These are phyloP conservation scores for Sialis fuliginosa DNA, from an alignment of 2,888 invertebrate species.

Conservation along the genomic window DNA sequence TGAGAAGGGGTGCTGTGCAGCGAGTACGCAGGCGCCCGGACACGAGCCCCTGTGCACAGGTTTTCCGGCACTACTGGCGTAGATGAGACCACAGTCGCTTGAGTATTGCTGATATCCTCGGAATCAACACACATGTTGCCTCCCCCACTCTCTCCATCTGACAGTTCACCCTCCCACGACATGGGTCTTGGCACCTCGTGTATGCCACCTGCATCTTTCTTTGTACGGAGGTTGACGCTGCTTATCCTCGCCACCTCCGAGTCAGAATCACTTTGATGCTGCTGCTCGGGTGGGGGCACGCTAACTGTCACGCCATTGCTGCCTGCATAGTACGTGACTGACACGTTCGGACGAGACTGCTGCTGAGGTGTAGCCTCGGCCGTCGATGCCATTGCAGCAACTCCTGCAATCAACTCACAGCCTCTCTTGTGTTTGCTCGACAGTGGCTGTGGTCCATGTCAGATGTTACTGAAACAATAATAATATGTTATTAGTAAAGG, in stretches of 20 bases:
- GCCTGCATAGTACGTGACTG: too few species aligned
- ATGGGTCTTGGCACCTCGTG: slow-evolving; percentile 52
- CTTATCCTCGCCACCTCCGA: slow-evolving; percentile 60
- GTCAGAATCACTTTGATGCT: slow-evolving; percentile 46
- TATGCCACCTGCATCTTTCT: slow-evolving; percentile 30
- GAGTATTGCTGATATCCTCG: slow-evolving; percentile 15
- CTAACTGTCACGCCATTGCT: too few species aligned
- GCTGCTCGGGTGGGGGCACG: too few species aligned
- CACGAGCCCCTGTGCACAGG: slow-evolving; percentile 10
- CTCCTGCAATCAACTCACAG: too few species aligned
- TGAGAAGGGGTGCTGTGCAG: slow-evolving; percentile 43
- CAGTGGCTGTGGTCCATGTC: too few species aligned
- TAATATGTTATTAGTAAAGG: too few species aligned
- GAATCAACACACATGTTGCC: slow-evolving; percentile 18
- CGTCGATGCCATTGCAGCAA: too few species aligned
- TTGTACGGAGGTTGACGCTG: slow-evolving; percentile 45
- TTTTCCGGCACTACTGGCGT: slow-evolving; percentile 4
- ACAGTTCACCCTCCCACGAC: slow-evolving; percentile 90
- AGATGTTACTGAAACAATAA: too few species aligned
- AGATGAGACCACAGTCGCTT: slow-evolving; percentile 13
- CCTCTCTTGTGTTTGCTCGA: too few species aligned
- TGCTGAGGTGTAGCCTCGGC: too few species aligned
- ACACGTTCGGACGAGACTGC: too few species aligned
- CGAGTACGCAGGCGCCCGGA: slow-evolving; percentile 33
- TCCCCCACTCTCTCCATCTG: slow-evolving; percentile 51